A percentile compares a stretch with the other conserved stretches of the same genome.
These are phyloP conservation scores for Camponotus floridanus DNA, from an alignment of 1,140 invertebrate genomes.

Conservation along the genomic window DNA sequence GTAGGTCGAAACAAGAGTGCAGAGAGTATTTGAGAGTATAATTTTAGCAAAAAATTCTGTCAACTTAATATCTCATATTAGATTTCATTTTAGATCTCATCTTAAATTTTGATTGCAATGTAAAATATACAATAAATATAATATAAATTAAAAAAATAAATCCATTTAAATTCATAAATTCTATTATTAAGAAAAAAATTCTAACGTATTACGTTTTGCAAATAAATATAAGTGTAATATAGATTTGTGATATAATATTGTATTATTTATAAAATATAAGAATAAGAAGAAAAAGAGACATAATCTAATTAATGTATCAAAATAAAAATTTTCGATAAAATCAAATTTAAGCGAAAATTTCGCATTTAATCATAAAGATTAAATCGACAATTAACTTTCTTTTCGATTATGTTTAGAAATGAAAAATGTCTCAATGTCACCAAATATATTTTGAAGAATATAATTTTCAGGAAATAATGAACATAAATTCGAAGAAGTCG, in stretches of 20 bases:
- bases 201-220: not conserved
- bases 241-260: constrained; percentile 12
- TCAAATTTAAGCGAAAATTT: not conserved
- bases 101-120: not conserved
- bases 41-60: not conserved
- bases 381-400: not conserved
- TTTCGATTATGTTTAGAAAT: not conserved
- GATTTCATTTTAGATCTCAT: not conserved
- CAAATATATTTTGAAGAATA: not conserved
- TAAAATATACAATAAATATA: not conserved
- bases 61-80: not conserved
- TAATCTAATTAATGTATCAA: not conserved
- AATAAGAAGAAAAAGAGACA: not conserved
- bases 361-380: not conserved
- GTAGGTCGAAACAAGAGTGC: not conserved
- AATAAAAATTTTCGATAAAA: constrained; percentile 1
- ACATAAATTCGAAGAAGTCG: constrained; percentile 27
- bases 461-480: constrained; percentile 5
- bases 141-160: not conserved
- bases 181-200: not conserved
- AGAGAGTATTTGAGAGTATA: not conserved
- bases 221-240: not conserved
- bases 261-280: not conserved
- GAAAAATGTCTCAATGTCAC: not conserved
- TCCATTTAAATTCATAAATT: not conserved